Evolutionary conservation across 2,113 vertebrate genomes (phyloP), one percentile per base, ranked within the genome.

Genomic region (Stictonetta naevosa): DNA sequence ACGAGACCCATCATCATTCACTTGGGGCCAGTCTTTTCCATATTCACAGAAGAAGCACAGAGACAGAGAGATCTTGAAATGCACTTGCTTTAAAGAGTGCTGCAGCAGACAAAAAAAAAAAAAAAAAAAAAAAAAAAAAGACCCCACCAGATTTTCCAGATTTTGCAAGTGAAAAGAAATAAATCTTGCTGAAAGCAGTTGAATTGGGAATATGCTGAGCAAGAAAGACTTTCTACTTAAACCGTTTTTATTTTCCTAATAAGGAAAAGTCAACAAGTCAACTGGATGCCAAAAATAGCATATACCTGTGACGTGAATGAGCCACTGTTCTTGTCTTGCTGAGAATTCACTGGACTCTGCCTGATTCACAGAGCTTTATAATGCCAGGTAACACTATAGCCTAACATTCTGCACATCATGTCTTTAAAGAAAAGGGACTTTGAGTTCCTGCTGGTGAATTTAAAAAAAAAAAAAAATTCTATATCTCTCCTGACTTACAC

Each of bases 381-480:
- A 81, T 86, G 50, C 59, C 82, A 56, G 79, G 95, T 96, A 96
- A 95, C 78, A 86, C 68, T 90, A 95, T 96, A 96, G 84, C 93
- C 87, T 96, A 88, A 95, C 85, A 95, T 92, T 95, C 89, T 93
- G 82, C 90, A 60, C 55, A 40, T 90, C 92, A 84, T 34, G 86
- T 96, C 88, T 95, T 90, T 66, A 66, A 87, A 83, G 94, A 88
- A 91, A 95, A 93, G 75, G 94, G 71, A 96, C 88, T 96, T 88
- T 13, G 87, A 87, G 96, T 95, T 93, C 94, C 85, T 90, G 87
- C 40, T 92, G 11, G 60, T 48, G 19, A 1, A 87, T 40, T 38
- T 38, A 38, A 38, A 38, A 14, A 87, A 97, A 88, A 4, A 40
- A 40, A 94, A 90, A 83, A 40, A 93, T 14, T n/a, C n/a, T n/a